Conservation (phyloP, 1,140 invertebrate species). For the Pinna nobilis region DNA sequence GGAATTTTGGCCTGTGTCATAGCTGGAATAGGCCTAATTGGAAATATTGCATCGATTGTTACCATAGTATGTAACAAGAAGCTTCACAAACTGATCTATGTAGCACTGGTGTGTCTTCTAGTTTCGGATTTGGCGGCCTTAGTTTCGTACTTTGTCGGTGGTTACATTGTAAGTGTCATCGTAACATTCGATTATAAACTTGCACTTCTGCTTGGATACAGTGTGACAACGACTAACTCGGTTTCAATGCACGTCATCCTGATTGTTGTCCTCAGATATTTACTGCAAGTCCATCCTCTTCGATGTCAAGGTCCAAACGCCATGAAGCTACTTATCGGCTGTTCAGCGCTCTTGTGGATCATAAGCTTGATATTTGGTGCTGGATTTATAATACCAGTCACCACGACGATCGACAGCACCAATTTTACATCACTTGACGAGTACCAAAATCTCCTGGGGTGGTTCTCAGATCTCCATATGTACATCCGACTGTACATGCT, state of each 20-base stretch:
- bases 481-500: conserved; percentile 1
- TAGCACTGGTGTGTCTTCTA: neutral
- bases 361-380: neutral
- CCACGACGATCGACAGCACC: neutral
- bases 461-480: neutral
- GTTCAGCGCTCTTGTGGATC: neutral
- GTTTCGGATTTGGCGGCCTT: conserved; percentile 7
- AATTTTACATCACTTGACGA: neutral
- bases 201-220: neutral
- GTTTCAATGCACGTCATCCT: neutral
- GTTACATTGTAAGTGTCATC: conserved; percentile 1
- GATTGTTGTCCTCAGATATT: neutral
- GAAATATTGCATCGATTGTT: neutral
- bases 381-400: neutral
- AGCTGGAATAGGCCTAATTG: neutral
- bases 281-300: neutral
- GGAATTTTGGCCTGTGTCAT: neutral
- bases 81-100: conserved; percentile 2
- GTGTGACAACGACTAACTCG: conserved; percentile 1
- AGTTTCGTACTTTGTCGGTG: neutral
- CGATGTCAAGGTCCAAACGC: neutral
- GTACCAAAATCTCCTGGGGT: conserved; percentile 7
- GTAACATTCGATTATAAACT: conserved; percentile 1
- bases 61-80: conserved; percentile 4
- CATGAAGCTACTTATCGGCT: neutral